Evolutionary conservation across 2,888 invertebrate genomes (phyloP), one percentile per base, ranked within the genome.

Genomic region (Eupithecia subumbrata): DNA sequence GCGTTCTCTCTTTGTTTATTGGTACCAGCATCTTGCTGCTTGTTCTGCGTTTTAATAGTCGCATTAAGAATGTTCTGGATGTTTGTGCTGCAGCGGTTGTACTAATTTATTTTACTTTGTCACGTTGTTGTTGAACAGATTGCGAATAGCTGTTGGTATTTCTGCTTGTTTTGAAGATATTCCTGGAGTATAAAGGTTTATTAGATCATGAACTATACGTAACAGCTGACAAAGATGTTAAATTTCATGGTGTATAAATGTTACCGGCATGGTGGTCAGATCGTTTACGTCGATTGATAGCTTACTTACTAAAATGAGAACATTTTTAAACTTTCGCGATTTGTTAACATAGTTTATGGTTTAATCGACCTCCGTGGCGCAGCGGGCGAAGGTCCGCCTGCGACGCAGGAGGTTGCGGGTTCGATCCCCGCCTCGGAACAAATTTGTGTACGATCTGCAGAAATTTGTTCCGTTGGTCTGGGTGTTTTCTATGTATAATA

Each of bases 1-100:
- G 90, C 90, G 89, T 91, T 90, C 88, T 85, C 80, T 85, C 85
- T 83, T 94, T 94, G 95, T 95, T 95, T 95, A 95, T 94, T 86
- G 90, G 90, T 90, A 90, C 90, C 86, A 89, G 90, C 93, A 90
- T 92, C 92, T 91, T 91, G 91, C 89, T 81, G 85, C 88, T 89
- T 89, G 90, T 90, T 89, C 86, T 86, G 90, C 87, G 90, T 90
- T 92, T 92, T 94, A 94, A 94, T 93, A 87, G 92, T 83, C 89
- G 86, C 91, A 92, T 93, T 94, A 93, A 92, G 88, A 90, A 90
- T 91, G 89, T 89, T 90, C 84, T 89, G 84, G 91, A 83, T 87
- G 87, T 87, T 87, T 84, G 85, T 85, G 80, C 74, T 80, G 83
- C 79, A 81, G 79, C 79, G 82, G 79, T 84, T 82, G 80, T 76